Evolutionary conservation across 2,113 vertebrate genomes (phyloP), one percentile per base, ranked within the genome.

Genomic region (Pyrgilauda ruficollis): DNA sequence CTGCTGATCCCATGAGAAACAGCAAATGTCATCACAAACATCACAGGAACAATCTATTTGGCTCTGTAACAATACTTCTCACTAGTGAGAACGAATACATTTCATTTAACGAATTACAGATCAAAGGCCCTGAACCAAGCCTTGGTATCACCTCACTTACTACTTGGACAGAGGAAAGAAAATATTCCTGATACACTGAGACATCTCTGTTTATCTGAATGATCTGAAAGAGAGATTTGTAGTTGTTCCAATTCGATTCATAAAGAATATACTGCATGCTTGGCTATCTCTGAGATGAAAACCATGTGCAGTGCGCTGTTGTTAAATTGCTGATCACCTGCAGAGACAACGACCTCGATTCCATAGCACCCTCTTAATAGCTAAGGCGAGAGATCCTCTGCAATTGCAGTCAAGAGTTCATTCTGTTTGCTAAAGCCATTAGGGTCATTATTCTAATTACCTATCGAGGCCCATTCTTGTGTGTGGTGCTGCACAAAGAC

Each of bases 391-490:
- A 4, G 18, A 93, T 69, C 64, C 75, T 93, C 83, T 58, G 66
- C 10, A 2, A 76, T 55, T 64, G 55, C 91, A 89, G 92, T 80
- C 72, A 43, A 62, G 90, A 94, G 75, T 84, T 93, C 92, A 84
- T 93, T 91, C 79, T 95, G 79, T 81, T 95, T 94, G 83, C 83
- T 89, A 85, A 87, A 86, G 75, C 76, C 92, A 92, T 92, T 96
- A 88, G 2, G 0, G 59, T 86, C 92, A 90, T 96, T 95, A 96
- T 90, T 94, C 74, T 90, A 93, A 93, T 95, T 88, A 95, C 89
- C 87, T 94, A 69, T 84, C 13, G 4, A 80, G 88, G 76, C 61
- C 88, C 56, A 30, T 93, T 90, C 75, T 90, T 84, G 68, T 52
- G 66, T 7, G 83, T 90, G 68, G 85, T 75, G 72, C 61, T 95